Percentiles rank a stretch among this genome's conserved stretches.
phyloP scores from a whole-genome alignment of 1,140 invertebrate genomes.

The Zaprionus ghesquierei region DNA sequence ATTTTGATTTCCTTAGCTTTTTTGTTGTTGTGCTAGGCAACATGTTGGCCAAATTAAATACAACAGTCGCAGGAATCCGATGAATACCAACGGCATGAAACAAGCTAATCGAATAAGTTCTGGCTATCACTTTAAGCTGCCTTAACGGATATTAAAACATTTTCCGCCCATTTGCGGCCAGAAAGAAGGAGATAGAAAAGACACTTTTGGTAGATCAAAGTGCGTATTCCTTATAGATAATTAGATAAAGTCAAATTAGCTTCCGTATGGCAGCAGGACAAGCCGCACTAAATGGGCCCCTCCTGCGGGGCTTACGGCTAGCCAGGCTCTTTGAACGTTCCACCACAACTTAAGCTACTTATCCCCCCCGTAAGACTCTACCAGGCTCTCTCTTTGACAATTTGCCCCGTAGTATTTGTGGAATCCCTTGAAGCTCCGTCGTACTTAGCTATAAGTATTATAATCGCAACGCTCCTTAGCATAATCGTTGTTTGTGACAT shows the following conservation, averaged over 20 bases:
- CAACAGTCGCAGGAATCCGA: background rate
- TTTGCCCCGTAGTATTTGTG: background rate
- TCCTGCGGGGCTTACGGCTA: background rate
- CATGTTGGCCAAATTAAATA: constrained; percentile 37
- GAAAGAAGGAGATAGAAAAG: background rate
- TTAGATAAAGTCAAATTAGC: constrained; percentile 9
- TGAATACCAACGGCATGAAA: background rate
- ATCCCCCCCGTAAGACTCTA: background rate
- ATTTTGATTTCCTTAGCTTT: constrained; percentile 55
- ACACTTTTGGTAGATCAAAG: constrained; percentile 6
- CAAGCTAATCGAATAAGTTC: background rate
- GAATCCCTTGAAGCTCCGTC: constrained; percentile 21
- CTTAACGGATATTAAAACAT: background rate
- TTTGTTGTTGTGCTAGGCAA: constrained; percentile 44
- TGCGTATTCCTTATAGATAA: background rate
- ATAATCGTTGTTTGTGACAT: constrained; percentile 73
- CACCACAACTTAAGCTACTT: constrained; percentile 3
- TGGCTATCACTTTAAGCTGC: background rate
- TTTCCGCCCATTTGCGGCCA: background rate
- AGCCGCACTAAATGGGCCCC: background rate
- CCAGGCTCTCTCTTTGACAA: background rate
- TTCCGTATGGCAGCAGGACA: background rate
- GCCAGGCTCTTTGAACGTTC: background rate
- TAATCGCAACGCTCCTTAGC: constrained; percentile 60
- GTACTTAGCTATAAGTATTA: constrained; percentile 32